Evolutionary conservation across 2,797 vertebrate species (phyloP), one percentile per base, ranked within the genome.

Genomic region (Taenioides sp.): DNA sequence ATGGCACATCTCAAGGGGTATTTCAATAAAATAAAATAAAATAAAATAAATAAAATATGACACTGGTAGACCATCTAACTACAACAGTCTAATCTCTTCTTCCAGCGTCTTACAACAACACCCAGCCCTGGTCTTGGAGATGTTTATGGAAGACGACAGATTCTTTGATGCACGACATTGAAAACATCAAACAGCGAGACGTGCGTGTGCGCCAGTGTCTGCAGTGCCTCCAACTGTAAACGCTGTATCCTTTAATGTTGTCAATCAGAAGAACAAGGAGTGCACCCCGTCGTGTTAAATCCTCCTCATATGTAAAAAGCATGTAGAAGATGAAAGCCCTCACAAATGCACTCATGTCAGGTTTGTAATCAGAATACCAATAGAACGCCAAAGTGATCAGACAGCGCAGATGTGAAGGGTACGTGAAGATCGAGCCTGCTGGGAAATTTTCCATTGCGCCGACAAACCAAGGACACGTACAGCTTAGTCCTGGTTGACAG

Each of bases 221-320:
- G 20, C 18, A 18, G 62, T 18, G 4, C 40, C 65, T 68, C 70
- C 59, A 66, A 54, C 27, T 68, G 23, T 84, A 88, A 88, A 79
- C 67, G 66, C 49, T 0, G 50, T 49, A 49, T 71, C 65, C 79
- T 87, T 88, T 89, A 67, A 84, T 77, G 77, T 74, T 58, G 37
- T 80, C 79, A 77, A 62, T 77, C 69, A 72, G 65, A 76, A 75
- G 80, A 74, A 70, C 73, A 79, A 76, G 50, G 70, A 18, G 77
- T 67, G 23, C 76, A 57, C 69, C 69, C 58, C 25, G 43, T 68
- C 77, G 49, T 78, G 23, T 18, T 67, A 74, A 68, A 65, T 16
- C 25, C 77, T 72, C 66, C 68, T 63, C 27, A 7, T 49, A 70
- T 74, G 27, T 20, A 67, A 34, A 37, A 3, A 12, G 5, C 28